Evolutionary conservation across 2,888 invertebrate genomes (phyloP).

Genomic region (Mystacides longicornis): DNA sequence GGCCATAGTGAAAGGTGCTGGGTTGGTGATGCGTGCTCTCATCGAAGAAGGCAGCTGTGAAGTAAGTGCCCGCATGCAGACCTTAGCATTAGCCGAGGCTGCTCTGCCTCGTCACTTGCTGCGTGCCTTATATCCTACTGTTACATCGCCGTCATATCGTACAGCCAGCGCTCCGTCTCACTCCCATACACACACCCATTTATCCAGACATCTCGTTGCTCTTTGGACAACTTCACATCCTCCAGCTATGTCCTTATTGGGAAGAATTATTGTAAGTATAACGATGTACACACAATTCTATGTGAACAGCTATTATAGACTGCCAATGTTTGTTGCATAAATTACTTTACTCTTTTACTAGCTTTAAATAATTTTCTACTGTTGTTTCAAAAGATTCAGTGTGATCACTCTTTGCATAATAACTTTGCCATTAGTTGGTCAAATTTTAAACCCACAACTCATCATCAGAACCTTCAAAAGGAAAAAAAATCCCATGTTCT

Average conservation of each 20-base stretch:
- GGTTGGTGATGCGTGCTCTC: constrained; percentile 92
- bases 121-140: constrained; percentile 82
- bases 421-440: too few species aligned
- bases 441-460: too few species aligned
- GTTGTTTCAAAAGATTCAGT: too few species aligned
- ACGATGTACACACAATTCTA: neutral
- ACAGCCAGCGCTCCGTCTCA: neutral
- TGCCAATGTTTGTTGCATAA: too few species aligned
- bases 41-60: constrained; percentile 95
- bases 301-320: too few species aligned
- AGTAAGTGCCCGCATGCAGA: constrained; percentile 91
- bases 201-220: constrained; percentile 86
- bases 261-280: constrained; percentile 71
- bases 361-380: too few species aligned
- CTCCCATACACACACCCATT: constrained; percentile 44
- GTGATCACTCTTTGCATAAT: too few species aligned
- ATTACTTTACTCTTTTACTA: too few species aligned
- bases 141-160: constrained; percentile 72
- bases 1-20: constrained; percentile 97
- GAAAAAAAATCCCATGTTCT: too few species aligned
- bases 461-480: too few species aligned
- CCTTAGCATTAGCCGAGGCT: constrained; percentile 91
- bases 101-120: constrained; percentile 89
- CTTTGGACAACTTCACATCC: constrained; percentile 95
- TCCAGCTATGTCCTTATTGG: constrained; percentile 78